These are phyloP conservation scores for Catharus minimus DNA, from an alignment of 2,113 vertebrate species.

Conservation along the genomic window DNA sequence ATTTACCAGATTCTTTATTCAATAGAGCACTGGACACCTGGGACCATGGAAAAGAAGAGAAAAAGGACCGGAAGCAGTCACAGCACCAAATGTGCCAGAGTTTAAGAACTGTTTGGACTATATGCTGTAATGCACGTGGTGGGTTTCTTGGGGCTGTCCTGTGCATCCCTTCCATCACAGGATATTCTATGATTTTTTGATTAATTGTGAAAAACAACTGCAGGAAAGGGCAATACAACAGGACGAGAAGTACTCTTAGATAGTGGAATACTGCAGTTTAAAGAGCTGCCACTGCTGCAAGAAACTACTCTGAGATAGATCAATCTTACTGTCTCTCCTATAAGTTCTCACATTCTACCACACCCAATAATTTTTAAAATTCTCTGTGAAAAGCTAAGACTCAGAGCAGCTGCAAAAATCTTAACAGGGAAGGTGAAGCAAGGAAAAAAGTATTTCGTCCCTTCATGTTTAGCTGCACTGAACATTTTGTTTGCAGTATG, in stretches of 20 bases:
- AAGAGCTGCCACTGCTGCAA: background rate
- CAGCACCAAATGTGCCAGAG: background rate
- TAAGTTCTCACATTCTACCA: background rate
- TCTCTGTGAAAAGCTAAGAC: background rate
- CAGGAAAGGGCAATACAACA: background rate
- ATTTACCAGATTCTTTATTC: background rate
- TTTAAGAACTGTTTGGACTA: background rate
- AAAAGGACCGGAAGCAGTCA: background rate
- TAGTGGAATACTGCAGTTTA: background rate
- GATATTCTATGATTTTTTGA: background rate
- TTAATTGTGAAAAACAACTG: background rate
- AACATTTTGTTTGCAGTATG: background rate
- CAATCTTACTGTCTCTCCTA: fast-evolving
- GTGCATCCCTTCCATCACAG: background rate
- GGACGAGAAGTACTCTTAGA: background rate
- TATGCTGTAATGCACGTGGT: background rate
- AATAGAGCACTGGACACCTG: background rate
- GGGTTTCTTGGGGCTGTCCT: background rate
- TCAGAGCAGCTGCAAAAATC: background rate
- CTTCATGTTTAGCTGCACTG: background rate
- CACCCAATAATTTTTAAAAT: background rate
- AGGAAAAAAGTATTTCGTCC: background rate
- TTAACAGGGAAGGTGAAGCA: background rate
- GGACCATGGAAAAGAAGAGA: background rate
- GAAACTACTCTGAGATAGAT: background rate